Base-by-base conservation (phyloP, 2,113 vertebrate genomes). In the Ochotona princeps region DNA sequence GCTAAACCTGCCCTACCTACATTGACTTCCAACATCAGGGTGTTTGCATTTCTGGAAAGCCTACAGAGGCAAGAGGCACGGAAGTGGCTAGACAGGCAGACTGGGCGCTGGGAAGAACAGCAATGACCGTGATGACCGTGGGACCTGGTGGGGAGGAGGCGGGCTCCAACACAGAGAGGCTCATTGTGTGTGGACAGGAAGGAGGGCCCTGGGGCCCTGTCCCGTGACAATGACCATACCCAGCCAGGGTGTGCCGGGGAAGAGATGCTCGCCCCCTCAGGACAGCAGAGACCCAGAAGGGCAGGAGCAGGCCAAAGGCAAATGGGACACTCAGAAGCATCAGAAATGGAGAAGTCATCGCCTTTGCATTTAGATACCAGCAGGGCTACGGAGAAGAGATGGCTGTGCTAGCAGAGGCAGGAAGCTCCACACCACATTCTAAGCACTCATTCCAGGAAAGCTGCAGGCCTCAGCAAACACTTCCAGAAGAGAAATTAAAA, bases 151-250 rank as follows among this genome's bases (percentile, higher is more conserved):
- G 92, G 72, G 69, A 85, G 75, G 44, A 76, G 67, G 75, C 25
- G 86, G 74, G 63, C 44, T 26, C 70, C 20, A 81, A 90, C 90
- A 95, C 91, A 96, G 81, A 91, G 54, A 69, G 67, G 73, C 67
- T 75, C 80, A 87, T 92, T 96, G 94, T 96, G 65, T 44, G 14
- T 8, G 30, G 28, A 79, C 26, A 2, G 63, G 67, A 92, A 93
- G 89, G 83, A 92, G 65, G 57, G 80, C 72, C 38, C 26, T 0
- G 17, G 38, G 23, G 90, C 82, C 78, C 63, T 35, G 88, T 96
- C 97, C 94, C 90, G 90, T 96, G 94, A 96, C 57, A 67, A 30
- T 92, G 90, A 94, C 94, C 95, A 47, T 87, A 73, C 83, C 61
- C 69, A 88, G 75, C 89, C 83, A 79, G 12, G 65, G 32, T 66